Percentiles rank a stretch among this genome's conserved stretches.
Conservation (phyloP, 2,797 vertebrate genomes). For the Falco concolor region DNA sequence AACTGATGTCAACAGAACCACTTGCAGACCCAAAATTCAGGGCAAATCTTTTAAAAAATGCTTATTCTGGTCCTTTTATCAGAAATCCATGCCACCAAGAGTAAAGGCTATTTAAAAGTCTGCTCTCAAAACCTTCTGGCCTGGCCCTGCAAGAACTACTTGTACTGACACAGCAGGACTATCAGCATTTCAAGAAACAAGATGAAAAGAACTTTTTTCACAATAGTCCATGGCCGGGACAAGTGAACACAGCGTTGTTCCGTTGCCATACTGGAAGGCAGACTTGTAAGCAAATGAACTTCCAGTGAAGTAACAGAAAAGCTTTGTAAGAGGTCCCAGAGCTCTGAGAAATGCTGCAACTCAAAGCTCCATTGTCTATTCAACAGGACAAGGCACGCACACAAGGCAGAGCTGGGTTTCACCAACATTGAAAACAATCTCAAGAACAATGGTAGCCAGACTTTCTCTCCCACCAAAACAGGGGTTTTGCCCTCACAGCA, state of each 20-base stretch:
- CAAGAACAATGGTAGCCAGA: background rate
- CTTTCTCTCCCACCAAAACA: background rate
- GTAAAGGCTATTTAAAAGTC: background rate
- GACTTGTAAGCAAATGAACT: background rate
- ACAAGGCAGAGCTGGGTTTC: background rate
- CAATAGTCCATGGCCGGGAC: background rate
- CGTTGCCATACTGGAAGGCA: background rate
- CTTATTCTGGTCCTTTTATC: background rate
- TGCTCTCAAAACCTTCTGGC: background rate
- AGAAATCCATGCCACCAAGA: background rate
- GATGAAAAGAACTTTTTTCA: background rate
- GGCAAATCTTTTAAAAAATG: background rate
- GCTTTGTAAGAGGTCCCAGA: background rate
- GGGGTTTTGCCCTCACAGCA: background rate
- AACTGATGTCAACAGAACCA: background rate
- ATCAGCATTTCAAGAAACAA: background rate
- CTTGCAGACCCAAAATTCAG: background rate
- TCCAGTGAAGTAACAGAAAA: background rate
- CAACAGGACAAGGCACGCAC: background rate
- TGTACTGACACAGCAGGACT: background rate
- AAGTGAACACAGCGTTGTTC: background rate
- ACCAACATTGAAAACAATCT: background rate
- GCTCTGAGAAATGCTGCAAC: background rate
- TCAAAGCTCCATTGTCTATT: background rate
- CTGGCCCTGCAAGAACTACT: background rate